These are phyloP conservation scores for Nephila pilipes DNA, from an alignment of 1,140 invertebrate species.

Conservation along the genomic window DNA sequence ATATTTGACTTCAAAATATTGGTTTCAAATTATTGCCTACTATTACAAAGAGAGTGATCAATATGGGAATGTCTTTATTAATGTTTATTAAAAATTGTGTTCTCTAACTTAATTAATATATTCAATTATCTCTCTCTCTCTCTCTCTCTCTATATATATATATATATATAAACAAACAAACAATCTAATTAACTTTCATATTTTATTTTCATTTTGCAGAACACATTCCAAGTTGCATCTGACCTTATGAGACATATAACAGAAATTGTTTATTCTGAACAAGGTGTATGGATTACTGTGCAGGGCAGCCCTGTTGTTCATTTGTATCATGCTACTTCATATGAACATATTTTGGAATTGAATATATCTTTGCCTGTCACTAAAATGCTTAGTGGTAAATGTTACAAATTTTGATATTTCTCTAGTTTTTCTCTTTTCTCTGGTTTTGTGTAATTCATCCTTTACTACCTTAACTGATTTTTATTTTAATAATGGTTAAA, in stretches of 20 bases:
- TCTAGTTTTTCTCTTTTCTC: not conserved
- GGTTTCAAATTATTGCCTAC: too few species aligned
- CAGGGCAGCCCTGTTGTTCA: slow-evolving; percentile 90
- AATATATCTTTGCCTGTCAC: slow-evolving; percentile 95
- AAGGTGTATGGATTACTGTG: slow-evolving; percentile 93
- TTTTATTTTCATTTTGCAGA: slow-evolving; percentile 79
- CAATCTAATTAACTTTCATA: too few species aligned
- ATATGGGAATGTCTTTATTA: too few species aligned
- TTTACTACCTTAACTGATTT: not conserved
- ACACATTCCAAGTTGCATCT: slow-evolving; percentile 87
- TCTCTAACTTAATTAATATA: too few species aligned
- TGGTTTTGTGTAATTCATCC: not conserved
- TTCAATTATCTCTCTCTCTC: too few species aligned
- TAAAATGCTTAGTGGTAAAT: slow-evolving; percentile 94
- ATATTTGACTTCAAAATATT: too few species aligned
- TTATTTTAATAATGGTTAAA: not conserved
- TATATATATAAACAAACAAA: too few species aligned
- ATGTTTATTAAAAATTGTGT: too few species aligned
- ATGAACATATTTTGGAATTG: slow-evolving; percentile 91
- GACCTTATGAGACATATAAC: slow-evolving; percentile 89
- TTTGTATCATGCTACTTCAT: slow-evolving; percentile 89
- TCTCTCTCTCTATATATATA: too few species aligned
- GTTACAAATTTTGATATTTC: not conserved
- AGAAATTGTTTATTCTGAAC: slow-evolving; percentile 90
- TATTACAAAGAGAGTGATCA: too few species aligned